These are phyloP conservation scores for Falco peregrinus DNA, from an alignment of 2,797 vertebrate genomes.

Conservation along the genomic window DNA sequence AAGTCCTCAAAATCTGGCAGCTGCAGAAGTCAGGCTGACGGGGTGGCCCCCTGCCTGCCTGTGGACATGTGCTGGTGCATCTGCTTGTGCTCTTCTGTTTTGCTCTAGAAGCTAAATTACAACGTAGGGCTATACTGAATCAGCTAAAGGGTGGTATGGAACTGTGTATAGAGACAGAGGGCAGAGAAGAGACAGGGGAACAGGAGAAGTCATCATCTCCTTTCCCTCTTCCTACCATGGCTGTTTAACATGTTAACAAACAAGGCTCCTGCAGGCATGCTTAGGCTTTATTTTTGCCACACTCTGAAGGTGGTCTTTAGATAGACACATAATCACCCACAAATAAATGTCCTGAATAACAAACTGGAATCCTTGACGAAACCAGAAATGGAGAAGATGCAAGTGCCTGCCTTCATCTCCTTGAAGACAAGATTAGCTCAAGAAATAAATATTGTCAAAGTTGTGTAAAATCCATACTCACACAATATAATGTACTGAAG, in stretches of 20 bases:
- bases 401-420: background rate
- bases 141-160: background rate
- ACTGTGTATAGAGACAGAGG: background rate
- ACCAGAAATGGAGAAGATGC: background rate
- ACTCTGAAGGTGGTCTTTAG: background rate
- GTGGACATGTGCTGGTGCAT: background rate
- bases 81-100: background rate
- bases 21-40: background rate
- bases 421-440: background rate
- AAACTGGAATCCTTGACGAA: background rate
- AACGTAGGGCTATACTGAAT: background rate
- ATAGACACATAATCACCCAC: background rate
- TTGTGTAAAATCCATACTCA: background rate
- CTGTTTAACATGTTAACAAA: background rate
- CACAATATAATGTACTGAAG: background rate
- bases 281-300: background rate
- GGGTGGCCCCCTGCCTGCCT: background rate
- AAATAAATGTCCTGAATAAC: background rate
- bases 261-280: fast-evolving
- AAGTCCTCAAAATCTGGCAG: background rate
- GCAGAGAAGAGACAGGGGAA: background rate
- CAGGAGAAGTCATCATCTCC: background rate
- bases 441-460: background rate
- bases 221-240: background rate
- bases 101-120: background rate